A percentile compares a stretch with the other conserved stretches of the same genome.
phyloP scores from a whole-genome alignment of 1,140 invertebrate species.

The Euwallacea fornicatus region DNA sequence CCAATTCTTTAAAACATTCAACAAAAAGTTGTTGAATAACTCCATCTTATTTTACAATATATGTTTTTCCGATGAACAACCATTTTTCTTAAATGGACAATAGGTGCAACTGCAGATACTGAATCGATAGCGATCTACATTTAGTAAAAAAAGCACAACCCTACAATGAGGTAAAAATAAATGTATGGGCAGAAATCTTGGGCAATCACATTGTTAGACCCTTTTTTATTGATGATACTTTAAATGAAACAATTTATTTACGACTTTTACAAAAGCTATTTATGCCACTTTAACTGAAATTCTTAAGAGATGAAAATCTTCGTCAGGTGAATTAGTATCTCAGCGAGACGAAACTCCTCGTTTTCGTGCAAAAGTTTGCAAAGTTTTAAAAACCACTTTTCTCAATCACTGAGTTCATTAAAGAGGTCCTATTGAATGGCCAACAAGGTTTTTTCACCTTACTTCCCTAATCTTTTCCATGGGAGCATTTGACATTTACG shows the following conservation, averaged over 20 bases:
- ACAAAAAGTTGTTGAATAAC: too few relatives aligned
- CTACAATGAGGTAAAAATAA: neutral
- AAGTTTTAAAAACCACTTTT: neutral
- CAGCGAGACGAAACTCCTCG: neutral
- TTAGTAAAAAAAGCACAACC: neutral
- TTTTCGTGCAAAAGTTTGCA: neutral
- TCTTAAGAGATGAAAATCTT: slow-evolving; percentile 2
- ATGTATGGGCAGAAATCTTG: neutral
- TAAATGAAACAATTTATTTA: neutral
- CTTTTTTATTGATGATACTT: neutral
- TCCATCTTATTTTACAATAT: too few relatives aligned
- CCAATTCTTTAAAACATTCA: neutral
- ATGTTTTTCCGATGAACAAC: neutral
- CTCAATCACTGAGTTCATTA: neutral
- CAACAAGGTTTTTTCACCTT: neutral
- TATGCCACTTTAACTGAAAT: neutral
- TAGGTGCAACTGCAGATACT: neutral
- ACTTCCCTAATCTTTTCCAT: neutral
- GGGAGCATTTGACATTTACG: neutral
- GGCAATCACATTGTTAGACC: neutral
- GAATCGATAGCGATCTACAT: neutral
- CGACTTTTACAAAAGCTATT: neutral
- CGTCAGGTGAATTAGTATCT: neutral
- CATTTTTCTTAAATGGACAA: neutral
- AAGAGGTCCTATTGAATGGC: neutral